These are phyloP conservation scores for Pantala flavescens DNA, from an alignment of 1,140 invertebrate species.

Conservation along the genomic window DNA sequence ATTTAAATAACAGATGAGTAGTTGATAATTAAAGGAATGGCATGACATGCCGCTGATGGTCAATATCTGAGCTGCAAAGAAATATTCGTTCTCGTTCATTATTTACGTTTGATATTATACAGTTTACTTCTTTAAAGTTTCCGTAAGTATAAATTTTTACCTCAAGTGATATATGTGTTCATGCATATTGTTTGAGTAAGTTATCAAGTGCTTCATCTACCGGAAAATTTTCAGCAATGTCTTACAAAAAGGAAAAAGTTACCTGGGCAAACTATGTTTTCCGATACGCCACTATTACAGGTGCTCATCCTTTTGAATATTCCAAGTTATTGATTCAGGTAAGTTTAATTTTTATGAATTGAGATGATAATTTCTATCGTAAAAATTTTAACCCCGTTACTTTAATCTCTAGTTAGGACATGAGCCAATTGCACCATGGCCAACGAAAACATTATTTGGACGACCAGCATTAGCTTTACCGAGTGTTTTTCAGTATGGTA, in stretches of 20 bases:
- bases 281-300: conserved; percentile 37
- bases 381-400: conserved; percentile 17
- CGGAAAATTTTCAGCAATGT: background rate
- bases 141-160: no score
- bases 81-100: no score
- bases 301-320: conserved; percentile 67
- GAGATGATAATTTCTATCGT: conserved; percentile 9
- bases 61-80: no score
- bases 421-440: conserved; percentile 68
- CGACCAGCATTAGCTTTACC: conserved; percentile 67
- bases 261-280: conserved; percentile 26
- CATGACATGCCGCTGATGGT: no score
- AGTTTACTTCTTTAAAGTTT: no score
- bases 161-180: no score
- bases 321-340: conserved; percentile 70
- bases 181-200: no score
- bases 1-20: no score
- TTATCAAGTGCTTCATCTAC: no score
- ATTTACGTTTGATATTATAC: no score
- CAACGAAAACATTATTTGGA: conserved; percentile 63
- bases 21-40: no score
- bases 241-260: conserved; percentile 1
- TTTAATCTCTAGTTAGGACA: conserved; percentile 56
- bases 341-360: conserved; percentile 25
- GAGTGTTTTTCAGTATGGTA: conserved; percentile 78